phyloP scores from a whole-genome alignment of 2,888 invertebrate genomes.

The Chrysina gloriosa region DNA sequence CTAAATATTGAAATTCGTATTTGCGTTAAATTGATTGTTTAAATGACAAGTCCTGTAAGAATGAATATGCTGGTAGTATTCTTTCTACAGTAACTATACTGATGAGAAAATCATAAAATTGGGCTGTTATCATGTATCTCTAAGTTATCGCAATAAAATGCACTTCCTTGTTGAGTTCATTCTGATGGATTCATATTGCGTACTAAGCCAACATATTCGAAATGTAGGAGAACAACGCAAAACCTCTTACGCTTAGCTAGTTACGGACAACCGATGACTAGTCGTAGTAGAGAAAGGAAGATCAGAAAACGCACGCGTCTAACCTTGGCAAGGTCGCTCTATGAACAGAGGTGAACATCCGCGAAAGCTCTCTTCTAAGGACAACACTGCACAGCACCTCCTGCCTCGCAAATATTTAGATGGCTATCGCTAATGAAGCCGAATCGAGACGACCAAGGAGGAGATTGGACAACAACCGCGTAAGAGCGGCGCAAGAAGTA shows the following conservation, averaged over 20 bases:
- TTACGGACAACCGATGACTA: constrained; percentile 2
- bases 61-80: no score
- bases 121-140: no score
- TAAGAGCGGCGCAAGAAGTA: neutral
- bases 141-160: no score
- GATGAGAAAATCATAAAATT: no score
- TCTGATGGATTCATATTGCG: no score
- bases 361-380: constrained; percentile 45
- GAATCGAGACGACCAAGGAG: constrained; percentile 10
- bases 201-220: no score
- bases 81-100: no score
- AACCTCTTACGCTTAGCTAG: constrained; percentile 22
- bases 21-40: no score
- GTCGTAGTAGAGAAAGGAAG: constrained; percentile 5
- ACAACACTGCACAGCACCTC: constrained; percentile 46
- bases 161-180: no score
- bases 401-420: constrained; percentile 38
- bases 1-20: no score
- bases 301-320: constrained; percentile 46
- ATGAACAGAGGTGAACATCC: constrained; percentile 59
- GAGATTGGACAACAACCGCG: neutral
- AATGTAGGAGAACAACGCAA: constrained; percentile 7
- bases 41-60: no score
- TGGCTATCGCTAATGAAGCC: constrained; percentile 34
- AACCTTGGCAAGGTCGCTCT: constrained; percentile 63